Conservation (phyloP, 2,113 vertebrate species). For the Pachycephala philippinensis region DNA sequence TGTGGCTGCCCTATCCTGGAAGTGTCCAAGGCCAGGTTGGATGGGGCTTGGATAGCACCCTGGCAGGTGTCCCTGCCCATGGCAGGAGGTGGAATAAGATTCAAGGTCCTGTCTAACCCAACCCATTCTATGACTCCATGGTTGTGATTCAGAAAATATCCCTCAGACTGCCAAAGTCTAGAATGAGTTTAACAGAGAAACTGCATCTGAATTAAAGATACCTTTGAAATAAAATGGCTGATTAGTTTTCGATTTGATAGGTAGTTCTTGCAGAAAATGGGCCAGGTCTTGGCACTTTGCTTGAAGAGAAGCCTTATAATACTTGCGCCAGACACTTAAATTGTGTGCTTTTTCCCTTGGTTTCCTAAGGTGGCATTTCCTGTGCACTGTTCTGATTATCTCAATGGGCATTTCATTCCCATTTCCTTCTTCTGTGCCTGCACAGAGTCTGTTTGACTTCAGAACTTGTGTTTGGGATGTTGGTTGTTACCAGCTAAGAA, state of each 20-base stretch:
- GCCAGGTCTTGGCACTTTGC: background rate
- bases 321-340: background rate
- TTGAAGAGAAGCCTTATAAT: background rate
- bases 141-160: background rate
- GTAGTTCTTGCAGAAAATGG: background rate
- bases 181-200: background rate
- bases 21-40: background rate
- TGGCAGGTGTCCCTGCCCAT: background rate
- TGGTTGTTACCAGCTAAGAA: background rate
- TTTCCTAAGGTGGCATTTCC: background rate
- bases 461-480: background rate
- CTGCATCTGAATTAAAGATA: background rate
- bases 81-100: fast-evolving
- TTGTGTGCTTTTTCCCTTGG: background rate
- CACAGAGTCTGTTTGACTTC: background rate
- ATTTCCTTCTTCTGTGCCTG: background rate
- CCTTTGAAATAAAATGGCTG: background rate
- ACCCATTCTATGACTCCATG: background rate
- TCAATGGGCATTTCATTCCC: background rate
- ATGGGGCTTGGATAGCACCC: fast-evolving
- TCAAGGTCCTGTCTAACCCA: background rate
- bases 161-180: background rate
- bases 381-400: background rate
- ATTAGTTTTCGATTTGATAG: background rate
- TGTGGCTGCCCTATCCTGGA: background rate